Evolutionary conservation across 2,113 vertebrate species (phyloP), one percentile per base, ranked within the genome.

Genomic region (Ictalurus furcatus): DNA sequence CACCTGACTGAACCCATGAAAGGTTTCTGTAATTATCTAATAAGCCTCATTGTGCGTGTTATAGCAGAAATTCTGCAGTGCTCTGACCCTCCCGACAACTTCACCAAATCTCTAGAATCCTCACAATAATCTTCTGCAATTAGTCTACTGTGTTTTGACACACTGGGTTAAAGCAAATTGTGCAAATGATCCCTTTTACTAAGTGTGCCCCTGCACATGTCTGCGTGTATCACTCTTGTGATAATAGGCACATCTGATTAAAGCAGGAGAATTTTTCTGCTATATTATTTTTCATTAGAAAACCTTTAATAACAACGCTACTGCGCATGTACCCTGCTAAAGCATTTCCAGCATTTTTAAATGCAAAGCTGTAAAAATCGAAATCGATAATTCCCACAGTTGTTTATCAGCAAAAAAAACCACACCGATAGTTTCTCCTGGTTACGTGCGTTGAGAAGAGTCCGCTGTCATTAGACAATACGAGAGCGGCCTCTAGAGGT

Each of bases 1-100:
- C 84, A 85, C 84, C 63, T 85, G 84, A 85, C 84, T 76, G 44
- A 48, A 73, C 48, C 63, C 37, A 44, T 78, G 28, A 78, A 37
- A 25, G 23, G 21, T 48, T 79, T 79, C 85, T 87, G 54, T 79
- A 87, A 87, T 78, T 44, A 78, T 87, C 71, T 61, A 11, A 30
- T 48, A 21, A 30, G 34, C 37, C 76, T 87, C 73, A 79, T n/a
- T 34, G 28, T n/a, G 56, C 79, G 73, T 48, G 54, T 28, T 87
- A 23, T 63, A 61, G 71, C 34, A 76, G 71, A 61, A 74, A 86
- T 54, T 73, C 28, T 23, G 23, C 30, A 73, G 21, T 56, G 59
- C 37, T 8, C 8, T 48, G 59, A 48, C 4, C 37, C 12, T 67
- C 37, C 44, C n/a, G 25, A 52, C 25, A 54, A 6, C 5, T 54